Evolutionary conservation across 1,140 invertebrate genomes (phyloP).

Genomic region (Ooceraea biroi): DNA sequence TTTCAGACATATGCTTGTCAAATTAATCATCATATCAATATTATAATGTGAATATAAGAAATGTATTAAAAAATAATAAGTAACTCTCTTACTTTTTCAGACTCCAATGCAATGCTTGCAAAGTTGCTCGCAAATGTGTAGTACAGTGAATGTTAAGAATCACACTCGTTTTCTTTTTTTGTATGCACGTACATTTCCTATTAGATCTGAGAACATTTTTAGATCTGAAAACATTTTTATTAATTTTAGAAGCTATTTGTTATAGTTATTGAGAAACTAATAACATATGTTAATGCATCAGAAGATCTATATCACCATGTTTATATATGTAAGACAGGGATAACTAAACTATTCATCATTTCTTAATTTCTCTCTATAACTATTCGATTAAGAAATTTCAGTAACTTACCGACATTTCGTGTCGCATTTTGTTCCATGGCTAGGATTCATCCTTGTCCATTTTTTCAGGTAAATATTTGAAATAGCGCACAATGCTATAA

Average conservation of each 20-base stretch:
- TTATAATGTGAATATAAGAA: conserved; percentile 7
- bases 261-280: background rate
- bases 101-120: background rate
- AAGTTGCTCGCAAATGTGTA: background rate
- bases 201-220: conserved; percentile 10
- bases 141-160: background rate
- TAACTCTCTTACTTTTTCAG: background rate
- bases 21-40: conserved; percentile 68
- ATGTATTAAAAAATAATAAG: background rate
- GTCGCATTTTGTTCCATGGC: background rate
- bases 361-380: background rate
- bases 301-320: conserved; percentile 74
- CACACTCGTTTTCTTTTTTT: background rate
- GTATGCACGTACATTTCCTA: background rate
- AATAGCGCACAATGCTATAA: conserved; percentile 8
- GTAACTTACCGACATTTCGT: conserved; percentile 16
- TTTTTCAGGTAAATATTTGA: conserved; percentile 15
- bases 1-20: conserved; percentile 81
- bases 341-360: conserved; percentile 80
- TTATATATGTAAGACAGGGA: conserved; percentile 79
- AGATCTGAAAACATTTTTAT: background rate
- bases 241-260: background rate
- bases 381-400: conserved; percentile 2
- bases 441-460: background rate
- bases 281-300: conserved; percentile 63